These are phyloP conservation scores for Anisognathus igniventris DNA, from an alignment of 2,797 vertebrate genomes.

Conservation along the genomic window DNA sequence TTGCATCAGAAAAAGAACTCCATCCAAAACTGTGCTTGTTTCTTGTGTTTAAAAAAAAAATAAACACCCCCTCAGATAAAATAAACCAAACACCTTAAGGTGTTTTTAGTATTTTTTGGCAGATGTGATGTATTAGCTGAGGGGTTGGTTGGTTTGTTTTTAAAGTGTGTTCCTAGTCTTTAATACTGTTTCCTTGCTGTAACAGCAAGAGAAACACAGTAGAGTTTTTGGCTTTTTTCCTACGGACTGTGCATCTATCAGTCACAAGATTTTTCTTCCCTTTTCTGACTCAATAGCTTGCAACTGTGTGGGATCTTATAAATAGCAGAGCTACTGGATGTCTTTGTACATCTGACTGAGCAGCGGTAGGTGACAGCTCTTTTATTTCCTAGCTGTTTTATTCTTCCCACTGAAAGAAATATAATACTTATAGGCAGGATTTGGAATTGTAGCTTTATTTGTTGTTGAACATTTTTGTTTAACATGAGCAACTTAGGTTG, in stretches of 20 bases:
- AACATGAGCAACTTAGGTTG: neutral
- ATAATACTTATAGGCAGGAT: neutral
- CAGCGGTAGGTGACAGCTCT: neutral
- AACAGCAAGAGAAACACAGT: neutral
- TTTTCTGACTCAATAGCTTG: slow-evolving; percentile 68
- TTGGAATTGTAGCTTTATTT: neutral
- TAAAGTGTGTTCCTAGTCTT: neutral
- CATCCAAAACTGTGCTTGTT: neutral
- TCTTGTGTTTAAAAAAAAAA: neutral
- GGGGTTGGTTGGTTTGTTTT: neutral
- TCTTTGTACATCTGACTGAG: neutral
- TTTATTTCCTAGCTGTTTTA: neutral
- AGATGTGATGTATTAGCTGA: neutral
- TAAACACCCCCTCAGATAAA: neutral
- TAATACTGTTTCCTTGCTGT: neutral
- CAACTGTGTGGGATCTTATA: slow-evolving; percentile 40
- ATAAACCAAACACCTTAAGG: neutral
- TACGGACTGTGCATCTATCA: neutral
- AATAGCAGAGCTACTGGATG: neutral
- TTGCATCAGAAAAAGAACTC: slow-evolving; percentile 43
- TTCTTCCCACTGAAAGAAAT: neutral
- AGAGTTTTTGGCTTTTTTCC: neutral
- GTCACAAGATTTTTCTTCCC: neutral
- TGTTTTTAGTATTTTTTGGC: neutral
- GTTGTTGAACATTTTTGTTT: neutral